phyloP scores from a whole-genome alignment of 2,888 invertebrate species.

The Xylocampa areola region DNA sequence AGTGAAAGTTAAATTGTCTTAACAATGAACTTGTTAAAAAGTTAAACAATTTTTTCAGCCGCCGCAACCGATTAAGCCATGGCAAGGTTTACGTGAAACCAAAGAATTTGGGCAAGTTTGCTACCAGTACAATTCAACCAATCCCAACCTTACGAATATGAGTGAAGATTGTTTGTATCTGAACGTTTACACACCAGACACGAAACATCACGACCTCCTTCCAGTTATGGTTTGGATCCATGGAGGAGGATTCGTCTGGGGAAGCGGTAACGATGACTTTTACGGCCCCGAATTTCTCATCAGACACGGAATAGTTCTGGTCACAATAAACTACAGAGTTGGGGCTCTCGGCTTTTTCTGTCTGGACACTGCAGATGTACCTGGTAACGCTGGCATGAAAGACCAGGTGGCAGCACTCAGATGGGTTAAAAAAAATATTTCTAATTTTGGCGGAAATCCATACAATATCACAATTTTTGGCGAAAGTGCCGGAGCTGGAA shows the following conservation, averaged over 20 bases:
- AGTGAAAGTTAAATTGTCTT: background rate
- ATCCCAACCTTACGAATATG: conserved; percentile 50
- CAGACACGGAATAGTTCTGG: conserved; percentile 74
- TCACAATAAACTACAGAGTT: conserved; percentile 82
- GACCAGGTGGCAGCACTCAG: conserved; percentile 82
- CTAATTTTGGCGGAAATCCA: conserved; percentile 79
- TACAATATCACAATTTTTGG: conserved; percentile 83
- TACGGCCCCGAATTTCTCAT: conserved; percentile 81
- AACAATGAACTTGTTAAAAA: background rate
- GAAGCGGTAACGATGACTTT: conserved; percentile 73
- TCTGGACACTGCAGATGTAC: conserved; percentile 77
- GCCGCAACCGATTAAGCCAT: conserved; percentile 72
- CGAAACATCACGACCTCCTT: conserved; percentile 60
- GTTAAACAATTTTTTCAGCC: conserved; percentile 64
- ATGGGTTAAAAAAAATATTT: conserved; percentile 81
- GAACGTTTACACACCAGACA: conserved; percentile 78
- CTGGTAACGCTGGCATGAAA: conserved; percentile 85
- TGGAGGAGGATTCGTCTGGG: conserved; percentile 73
- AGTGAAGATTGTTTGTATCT: conserved; percentile 81
- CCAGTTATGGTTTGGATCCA: conserved; percentile 83
- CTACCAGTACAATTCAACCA: conserved; percentile 54
- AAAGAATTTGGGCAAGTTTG: conserved; percentile 72
- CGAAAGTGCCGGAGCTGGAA: conserved; percentile 79
- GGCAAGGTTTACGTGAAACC: conserved; percentile 76
- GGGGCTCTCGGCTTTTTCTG: conserved; percentile 79